These are phyloP conservation scores for Zaprionus bogoriensis DNA, from an alignment of 2,888 invertebrate genomes.

Conservation along the genomic window DNA sequence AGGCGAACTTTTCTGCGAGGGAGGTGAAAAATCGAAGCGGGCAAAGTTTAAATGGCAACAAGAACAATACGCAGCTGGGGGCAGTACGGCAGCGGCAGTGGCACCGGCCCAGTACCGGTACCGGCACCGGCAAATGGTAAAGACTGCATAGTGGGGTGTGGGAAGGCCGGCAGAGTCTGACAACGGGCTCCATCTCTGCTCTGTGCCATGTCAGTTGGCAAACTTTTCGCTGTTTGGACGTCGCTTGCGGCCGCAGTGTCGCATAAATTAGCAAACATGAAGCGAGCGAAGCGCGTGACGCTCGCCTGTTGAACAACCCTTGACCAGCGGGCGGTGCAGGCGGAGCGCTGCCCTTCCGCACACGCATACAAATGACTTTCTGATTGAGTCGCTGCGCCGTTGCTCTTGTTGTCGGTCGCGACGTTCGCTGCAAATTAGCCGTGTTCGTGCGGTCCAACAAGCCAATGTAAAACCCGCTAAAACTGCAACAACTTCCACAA, in stretches of 20 bases:
- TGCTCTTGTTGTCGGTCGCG: constrained; percentile 10
- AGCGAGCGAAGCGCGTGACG: constrained; percentile 53
- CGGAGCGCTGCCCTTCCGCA: neutral
- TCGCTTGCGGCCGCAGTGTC: constrained; percentile 52
- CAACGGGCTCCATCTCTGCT: constrained; percentile 1
- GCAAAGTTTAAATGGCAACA: constrained; percentile 58
- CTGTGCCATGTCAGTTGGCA: constrained; percentile 45
- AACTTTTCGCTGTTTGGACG: constrained; percentile 54
- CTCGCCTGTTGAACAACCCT: constrained; percentile 23
- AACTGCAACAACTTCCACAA: neutral
- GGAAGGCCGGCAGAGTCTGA: no score
- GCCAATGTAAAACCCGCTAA: constrained; percentile 28
- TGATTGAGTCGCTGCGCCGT: constrained; percentile 57
- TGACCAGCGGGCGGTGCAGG: constrained; percentile 8
- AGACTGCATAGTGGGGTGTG: neutral
- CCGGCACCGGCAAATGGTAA: neutral
- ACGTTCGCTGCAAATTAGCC: constrained; percentile 53
- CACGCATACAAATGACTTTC: constrained; percentile 57
- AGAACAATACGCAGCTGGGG: constrained; percentile 20
- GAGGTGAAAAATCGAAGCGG: constrained; percentile 20
- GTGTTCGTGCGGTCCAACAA: constrained; percentile 45
- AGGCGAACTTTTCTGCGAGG: constrained; percentile 13
- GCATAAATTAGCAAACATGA: constrained; percentile 76
- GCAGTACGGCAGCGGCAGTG: no score
- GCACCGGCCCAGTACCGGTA: no score